phyloP scores from a whole-genome alignment of 92 coral and sea anemone species.

The Pocillopora grandis region DNA sequence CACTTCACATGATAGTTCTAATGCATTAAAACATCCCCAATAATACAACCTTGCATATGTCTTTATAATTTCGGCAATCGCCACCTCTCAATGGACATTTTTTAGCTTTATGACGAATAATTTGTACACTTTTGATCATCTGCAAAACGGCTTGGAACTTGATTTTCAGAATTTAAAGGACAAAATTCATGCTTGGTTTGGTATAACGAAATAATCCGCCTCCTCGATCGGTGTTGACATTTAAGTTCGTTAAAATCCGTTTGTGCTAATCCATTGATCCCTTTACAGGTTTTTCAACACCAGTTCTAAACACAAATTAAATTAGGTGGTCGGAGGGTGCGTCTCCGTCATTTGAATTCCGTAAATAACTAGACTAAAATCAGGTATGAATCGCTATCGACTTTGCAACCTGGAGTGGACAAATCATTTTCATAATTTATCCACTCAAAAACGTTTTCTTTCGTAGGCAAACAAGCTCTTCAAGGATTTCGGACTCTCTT shows the following conservation, averaged over 20 bases:
- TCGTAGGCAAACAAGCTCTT: neutral
- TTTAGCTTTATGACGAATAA: neutral
- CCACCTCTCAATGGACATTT: neutral
- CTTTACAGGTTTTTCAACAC: neutral
- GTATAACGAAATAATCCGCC: neutral
- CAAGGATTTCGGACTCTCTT: neutral
- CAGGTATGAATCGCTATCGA: neutral
- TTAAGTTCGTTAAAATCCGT: slow-evolving; percentile 1
- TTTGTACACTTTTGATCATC: neutral
- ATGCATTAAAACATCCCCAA: neutral
- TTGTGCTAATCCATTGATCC: slow-evolving; percentile 24
- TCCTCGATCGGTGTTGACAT: neutral
- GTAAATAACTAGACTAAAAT: neutral
- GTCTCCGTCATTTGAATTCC: neutral
- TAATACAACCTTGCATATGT: no score
- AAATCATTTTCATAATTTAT: neutral
- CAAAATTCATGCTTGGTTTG: neutral
- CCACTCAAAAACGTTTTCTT: neutral
- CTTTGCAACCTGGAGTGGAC: neutral
- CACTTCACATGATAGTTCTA: neutral
- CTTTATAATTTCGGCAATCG: neutral
- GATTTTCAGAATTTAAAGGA: neutral
- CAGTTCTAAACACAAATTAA: neutral
- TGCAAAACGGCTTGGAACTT: neutral
- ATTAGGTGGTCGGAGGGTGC: neutral